Evolutionary conservation across 2,113 vertebrate species (phyloP).

Genomic region (Dicentrarchus labrax): DNA sequence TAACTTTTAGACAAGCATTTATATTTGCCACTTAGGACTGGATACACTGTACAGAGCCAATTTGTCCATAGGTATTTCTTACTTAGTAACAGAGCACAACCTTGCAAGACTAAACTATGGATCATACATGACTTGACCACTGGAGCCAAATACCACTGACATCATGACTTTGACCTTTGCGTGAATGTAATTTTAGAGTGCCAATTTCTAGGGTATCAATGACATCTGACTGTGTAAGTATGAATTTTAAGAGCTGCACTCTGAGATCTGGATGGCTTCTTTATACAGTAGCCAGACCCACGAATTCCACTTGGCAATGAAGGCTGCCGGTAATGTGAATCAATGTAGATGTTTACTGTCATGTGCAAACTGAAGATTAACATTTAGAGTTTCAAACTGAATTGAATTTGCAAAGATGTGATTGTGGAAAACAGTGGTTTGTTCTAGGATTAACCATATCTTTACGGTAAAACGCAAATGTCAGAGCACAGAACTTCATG

Average conservation of each 20-base stretch:
- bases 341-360: constrained; percentile 30
- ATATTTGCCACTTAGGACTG: not conserved
- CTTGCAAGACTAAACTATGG: not conserved
- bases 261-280: constrained; percentile 33
- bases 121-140: constrained; percentile 8
- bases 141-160: constrained; percentile 52
- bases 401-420: not conserved
- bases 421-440: not conserved
- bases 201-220: constrained; percentile 60
- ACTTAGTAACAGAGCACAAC: constrained; percentile 29
- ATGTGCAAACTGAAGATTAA: constrained; percentile 8
- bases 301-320: constrained; percentile 48
- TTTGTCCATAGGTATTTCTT: constrained; percentile 27
- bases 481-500: not conserved
- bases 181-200: constrained; percentile 60
- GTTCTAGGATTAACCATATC: constrained; percentile 10
- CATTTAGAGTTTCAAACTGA: constrained; percentile 3
- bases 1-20: not conserved
- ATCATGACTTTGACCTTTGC: constrained; percentile 69
- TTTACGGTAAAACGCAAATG: not conserved
- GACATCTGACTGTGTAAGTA: constrained; percentile 43
- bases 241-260: constrained; percentile 49
- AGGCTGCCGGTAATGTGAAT: constrained; percentile 25
- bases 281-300: constrained; percentile 42
- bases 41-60: not conserved